Percentiles rank a stretch among this genome's conserved stretches.
Evolutionary conservation across 2,797 vertebrate species (phyloP).

Genomic region (Acrocephalus scirpaceus): DNA sequence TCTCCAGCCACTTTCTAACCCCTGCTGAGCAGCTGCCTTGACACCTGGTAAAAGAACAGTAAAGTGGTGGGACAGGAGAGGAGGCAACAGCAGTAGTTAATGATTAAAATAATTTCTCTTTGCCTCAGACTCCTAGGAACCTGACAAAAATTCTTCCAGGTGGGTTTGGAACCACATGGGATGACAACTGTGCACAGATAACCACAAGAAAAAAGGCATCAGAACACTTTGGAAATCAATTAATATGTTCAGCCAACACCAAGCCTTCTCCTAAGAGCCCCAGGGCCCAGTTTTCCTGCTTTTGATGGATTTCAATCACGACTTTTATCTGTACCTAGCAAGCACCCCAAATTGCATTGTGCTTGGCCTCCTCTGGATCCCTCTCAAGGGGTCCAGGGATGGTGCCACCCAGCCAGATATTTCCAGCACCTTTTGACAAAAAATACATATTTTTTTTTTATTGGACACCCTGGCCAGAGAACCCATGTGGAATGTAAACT

Average conservation of each 20-base stretch:
- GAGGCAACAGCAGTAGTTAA: background rate
- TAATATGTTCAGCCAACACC: background rate
- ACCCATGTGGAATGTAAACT: background rate
- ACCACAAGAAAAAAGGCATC: background rate
- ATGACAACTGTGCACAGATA: background rate
- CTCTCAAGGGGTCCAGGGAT: fast-evolving
- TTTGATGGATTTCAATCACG: background rate
- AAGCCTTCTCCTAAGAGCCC: background rate
- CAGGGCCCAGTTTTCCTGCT: background rate
- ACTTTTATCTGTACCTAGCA: background rate
- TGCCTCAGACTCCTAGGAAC: background rate
- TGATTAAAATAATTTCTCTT: background rate
- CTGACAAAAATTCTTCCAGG: background rate
- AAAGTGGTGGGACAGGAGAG: background rate
- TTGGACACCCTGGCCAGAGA: background rate
- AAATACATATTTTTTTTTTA: background rate
- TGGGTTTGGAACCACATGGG: background rate
- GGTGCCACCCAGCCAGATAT: background rate
- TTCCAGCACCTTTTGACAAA: background rate
- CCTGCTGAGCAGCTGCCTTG: background rate
- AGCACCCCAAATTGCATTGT: fast-evolving
- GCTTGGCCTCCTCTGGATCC: background rate
- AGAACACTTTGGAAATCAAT: background rate
- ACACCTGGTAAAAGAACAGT: background rate
- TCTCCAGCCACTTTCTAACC: background rate